Percentiles rank a stretch among this genome's conserved stretches.
phyloP scores from a whole-genome alignment of 2,113 vertebrate genomes.

The Saguinus midas region DNA sequence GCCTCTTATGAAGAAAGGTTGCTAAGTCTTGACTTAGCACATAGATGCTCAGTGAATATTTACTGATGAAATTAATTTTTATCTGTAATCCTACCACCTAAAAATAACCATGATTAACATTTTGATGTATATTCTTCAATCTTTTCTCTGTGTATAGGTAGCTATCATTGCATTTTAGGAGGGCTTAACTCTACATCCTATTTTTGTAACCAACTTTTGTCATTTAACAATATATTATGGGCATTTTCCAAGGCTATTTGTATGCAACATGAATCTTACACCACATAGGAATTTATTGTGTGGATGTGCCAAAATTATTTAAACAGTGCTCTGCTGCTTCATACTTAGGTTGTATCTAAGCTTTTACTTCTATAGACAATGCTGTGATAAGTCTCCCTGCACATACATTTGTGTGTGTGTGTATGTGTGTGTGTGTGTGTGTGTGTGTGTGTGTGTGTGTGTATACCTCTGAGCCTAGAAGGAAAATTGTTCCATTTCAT shows the following conservation, averaged over 20 bases:
- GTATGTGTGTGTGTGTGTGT: background rate
- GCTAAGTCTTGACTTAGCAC: background rate
- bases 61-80: background rate
- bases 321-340: background rate
- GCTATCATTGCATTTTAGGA: background rate
- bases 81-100: background rate
- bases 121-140: background rate
- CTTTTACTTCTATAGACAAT: slow-evolving; percentile 19
- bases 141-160: slow-evolving; percentile 24
- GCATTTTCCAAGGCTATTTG: background rate
- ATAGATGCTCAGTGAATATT: background rate
- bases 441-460: too few species aligned
- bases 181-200: background rate
- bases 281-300: background rate
- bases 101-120: background rate
- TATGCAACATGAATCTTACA: background rate
- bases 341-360: background rate
- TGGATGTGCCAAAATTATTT: background rate
- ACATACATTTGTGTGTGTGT: background rate
- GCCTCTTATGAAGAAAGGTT: background rate
- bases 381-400: background rate
- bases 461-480: background rate
- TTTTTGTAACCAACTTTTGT: background rate
- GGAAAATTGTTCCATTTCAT: background rate
- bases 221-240: background rate